Evolutionary conservation across 2,888 invertebrate genomes (phyloP), one percentile per base, ranked within the genome.

Genomic region (Meta bourneti): DNA sequence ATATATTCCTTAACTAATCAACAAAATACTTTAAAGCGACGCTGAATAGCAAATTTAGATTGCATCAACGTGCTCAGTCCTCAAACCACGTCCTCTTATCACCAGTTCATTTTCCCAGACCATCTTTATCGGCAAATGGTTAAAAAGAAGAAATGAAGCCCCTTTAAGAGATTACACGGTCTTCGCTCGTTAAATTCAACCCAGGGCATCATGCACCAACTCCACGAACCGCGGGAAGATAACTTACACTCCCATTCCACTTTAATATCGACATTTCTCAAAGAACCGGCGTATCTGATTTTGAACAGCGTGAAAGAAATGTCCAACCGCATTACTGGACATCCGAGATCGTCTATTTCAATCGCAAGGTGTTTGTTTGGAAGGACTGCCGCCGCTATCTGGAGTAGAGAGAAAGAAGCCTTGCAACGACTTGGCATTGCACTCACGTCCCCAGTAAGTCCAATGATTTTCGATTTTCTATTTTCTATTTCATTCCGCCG

Each of bases 401-500:
- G 34, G 34, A 4, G 34, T 34, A 34, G 34, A 77, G 19, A 77
- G 52, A 77, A 77, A 51, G 51, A 8, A 51, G 52, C 52, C 51
- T 19, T 51, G 49, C 4, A 7, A 51, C 51, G 7, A n/a, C 20
- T 77, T 77, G 71, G 48, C 48, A 84, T 74, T 72, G 52, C 34
- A n/a, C 20, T 16, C 84, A 84, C 84, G 84, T 84, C n/a, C 74
- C 34, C 34, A 8, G 74, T 84, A 75, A 84, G 75, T 84, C 84
- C 74, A 34, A 84, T 75, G 84, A 74, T 84, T 84, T 84, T 84
- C 84, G 84, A 84, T 84, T 84, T 84, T 84, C 84, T 75, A 84
- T 75, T 84, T 82, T 34, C 13, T 9, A n/a, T 9, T 9, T 34
- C 71, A 71, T 8, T 52, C 71, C 6, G 70, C 9, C 13, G 75